Percentiles rank a stretch among this genome's conserved stretches.
These are phyloP conservation scores for Endotricha flammealis DNA, from an alignment of 2,888 invertebrate genomes.

Conservation along the genomic window DNA sequence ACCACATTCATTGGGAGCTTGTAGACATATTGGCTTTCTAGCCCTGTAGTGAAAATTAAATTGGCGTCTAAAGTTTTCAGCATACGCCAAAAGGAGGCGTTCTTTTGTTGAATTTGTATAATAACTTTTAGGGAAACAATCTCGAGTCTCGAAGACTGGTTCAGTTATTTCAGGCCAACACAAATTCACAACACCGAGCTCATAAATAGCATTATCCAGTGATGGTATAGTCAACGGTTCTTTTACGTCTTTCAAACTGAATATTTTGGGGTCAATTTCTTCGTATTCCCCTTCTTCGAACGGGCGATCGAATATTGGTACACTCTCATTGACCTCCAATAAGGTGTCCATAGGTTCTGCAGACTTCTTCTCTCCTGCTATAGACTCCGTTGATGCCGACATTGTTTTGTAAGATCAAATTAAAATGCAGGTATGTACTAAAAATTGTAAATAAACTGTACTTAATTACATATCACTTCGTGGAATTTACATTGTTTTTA, in stretches of 20 bases:
- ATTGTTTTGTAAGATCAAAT: too few species aligned
- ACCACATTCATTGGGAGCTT: conserved; percentile 86
- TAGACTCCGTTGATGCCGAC: conserved; percentile 32
- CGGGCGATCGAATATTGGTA: conserved; percentile 44
- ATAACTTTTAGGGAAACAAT: conserved; percentile 81
- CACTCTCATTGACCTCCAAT: conserved; percentile 61
- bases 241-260: conserved; percentile 44
- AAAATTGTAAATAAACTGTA: too few species aligned
- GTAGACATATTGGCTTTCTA: conserved; percentile 83
- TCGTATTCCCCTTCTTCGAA: conserved; percentile 44
- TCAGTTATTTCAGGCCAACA: conserved; percentile 80
- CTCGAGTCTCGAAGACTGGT: conserved; percentile 76
- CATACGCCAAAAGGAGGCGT: conserved; percentile 82
- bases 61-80: conserved; percentile 88
- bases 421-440: too few species aligned
- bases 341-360: conserved; percentile 50
- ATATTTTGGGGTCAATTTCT: conserved; percentile 58
- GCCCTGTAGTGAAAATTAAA: conserved; percentile 75
- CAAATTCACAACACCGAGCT: conserved; percentile 79
- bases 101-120: conserved; percentile 83
- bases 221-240: conserved; percentile 67
- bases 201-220: conserved; percentile 79
- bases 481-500: too few species aligned
- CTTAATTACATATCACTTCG: too few species aligned
- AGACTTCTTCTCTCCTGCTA: too few species aligned